phyloP scores from a whole-genome alignment of 2,888 invertebrate species.

The Cylloceria caligata region DNA sequence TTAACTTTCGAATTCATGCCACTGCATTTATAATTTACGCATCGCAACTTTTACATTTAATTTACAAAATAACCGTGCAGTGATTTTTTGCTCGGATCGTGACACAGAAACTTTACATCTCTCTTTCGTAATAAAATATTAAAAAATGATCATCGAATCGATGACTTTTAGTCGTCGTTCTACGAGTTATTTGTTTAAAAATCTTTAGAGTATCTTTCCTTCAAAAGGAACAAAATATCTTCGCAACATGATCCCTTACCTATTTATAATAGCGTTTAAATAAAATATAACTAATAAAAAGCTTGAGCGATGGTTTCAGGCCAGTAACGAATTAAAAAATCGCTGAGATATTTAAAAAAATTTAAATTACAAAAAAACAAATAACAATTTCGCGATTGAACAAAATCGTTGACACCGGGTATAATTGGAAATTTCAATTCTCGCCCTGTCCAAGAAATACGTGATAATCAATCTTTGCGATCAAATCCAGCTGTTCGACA shows the following conservation, averaged over 20 bases:
- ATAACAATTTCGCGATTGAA: slow-evolving; percentile 6
- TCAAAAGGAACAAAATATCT: slow-evolving; percentile 30
- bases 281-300: slow-evolving; percentile 34
- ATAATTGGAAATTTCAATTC: slow-evolving; percentile 17
- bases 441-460: background rate
- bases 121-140: slow-evolving; percentile 10
- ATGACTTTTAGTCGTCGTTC: slow-evolving; percentile 47
- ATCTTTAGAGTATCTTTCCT: slow-evolving; percentile 12
- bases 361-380: too few species aligned
- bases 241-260: slow-evolving; percentile 22
- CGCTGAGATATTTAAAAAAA: background rate
- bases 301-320: slow-evolving; percentile 45
- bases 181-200: slow-evolving; percentile 9
- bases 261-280: slow-evolving; percentile 29
- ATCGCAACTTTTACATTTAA: background rate
- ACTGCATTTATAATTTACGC: background rate
- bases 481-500: slow-evolving; percentile 1
- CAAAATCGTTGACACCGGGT: slow-evolving; percentile 13
- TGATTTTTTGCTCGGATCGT: background rate
- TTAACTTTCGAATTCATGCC: slow-evolving; percentile 6
- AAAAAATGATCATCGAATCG: slow-evolving; percentile 36
- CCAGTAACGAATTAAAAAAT: slow-evolving; percentile 29
- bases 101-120: background rate
- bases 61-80: slow-evolving; percentile 20
- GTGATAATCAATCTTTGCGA: slow-evolving; percentile 7